A percentile compares a stretch with the other conserved stretches of the same genome.
Conservation (phyloP, 2,113 vertebrate genomes). For the Aramus guarauna region DNA sequence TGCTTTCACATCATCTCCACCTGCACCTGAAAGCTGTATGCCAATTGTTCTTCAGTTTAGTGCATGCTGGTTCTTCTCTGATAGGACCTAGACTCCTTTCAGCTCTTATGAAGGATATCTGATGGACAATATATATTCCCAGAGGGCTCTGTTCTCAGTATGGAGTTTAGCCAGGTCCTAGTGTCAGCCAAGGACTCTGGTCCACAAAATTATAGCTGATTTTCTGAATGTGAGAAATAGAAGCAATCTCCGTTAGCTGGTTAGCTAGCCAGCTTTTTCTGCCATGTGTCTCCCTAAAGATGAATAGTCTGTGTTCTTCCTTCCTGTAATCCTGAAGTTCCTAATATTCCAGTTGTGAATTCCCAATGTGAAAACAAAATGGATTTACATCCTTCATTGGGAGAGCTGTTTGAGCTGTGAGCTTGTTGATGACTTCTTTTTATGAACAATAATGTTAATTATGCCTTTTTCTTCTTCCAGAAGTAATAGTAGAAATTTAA, state of each 20-base stretch:
- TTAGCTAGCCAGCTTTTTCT: neutral
- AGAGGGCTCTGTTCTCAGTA: neutral
- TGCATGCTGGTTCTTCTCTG: neutral
- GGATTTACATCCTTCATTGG: neutral
- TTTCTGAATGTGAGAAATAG: neutral
- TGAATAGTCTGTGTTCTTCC: neutral
- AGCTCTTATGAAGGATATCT: neutral
- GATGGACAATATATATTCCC: neutral
- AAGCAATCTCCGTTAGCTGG: neutral
- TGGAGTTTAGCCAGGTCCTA: neutral
- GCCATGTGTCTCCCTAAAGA: neutral
- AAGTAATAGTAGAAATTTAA: neutral
- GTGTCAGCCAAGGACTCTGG: neutral
- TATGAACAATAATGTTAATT: neutral
- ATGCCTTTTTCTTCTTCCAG: neutral
- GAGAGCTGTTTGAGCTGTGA: neutral
- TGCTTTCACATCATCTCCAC: neutral
- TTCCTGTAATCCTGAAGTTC: neutral
- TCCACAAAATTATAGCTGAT: neutral
- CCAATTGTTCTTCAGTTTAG: neutral
- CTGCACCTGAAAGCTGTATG: neutral
- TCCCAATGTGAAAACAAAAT: neutral
- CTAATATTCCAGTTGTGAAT: neutral
- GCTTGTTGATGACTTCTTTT: neutral
- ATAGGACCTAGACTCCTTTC: neutral